Conservation (phyloP, 2,888 invertebrate species). For the Cryptus armator region DNA sequence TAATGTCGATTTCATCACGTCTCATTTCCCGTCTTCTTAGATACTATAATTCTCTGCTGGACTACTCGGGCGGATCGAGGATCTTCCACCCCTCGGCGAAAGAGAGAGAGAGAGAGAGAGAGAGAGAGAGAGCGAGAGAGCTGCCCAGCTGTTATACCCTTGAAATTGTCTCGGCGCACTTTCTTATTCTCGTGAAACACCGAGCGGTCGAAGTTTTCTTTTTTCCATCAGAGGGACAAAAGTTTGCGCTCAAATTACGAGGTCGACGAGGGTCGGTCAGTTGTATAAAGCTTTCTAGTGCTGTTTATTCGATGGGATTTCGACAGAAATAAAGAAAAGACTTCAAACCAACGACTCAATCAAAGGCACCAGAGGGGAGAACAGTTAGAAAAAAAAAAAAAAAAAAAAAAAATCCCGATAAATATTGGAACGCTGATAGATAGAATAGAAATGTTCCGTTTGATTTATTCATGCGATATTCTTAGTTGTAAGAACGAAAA, state of each 20-base stretch:
- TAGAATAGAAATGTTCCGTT: background rate
- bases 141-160: conserved; percentile 5
- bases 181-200: background rate
- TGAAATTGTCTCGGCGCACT: background rate
- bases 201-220: background rate
- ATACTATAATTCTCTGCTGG: background rate
- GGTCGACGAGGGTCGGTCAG: background rate
- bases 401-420: background rate
- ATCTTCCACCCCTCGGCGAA: background rate
- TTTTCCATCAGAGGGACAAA: background rate
- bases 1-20: background rate
- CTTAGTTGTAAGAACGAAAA: background rate
- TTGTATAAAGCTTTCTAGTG: background rate
- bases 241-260: conserved; percentile 16
- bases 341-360: too few relatives aligned
- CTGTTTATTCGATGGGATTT: background rate
- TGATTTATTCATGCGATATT: background rate
- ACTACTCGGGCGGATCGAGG: background rate
- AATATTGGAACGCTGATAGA: background rate
- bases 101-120: background rate
- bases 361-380: too few relatives aligned
- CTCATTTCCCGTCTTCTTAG: background rate
- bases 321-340: background rate
- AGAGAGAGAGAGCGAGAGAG: background rate
- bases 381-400: too few relatives aligned